Base-by-base conservation (phyloP, 2,797 vertebrate genomes). In the Paratrypauchen microcephalus region DNA sequence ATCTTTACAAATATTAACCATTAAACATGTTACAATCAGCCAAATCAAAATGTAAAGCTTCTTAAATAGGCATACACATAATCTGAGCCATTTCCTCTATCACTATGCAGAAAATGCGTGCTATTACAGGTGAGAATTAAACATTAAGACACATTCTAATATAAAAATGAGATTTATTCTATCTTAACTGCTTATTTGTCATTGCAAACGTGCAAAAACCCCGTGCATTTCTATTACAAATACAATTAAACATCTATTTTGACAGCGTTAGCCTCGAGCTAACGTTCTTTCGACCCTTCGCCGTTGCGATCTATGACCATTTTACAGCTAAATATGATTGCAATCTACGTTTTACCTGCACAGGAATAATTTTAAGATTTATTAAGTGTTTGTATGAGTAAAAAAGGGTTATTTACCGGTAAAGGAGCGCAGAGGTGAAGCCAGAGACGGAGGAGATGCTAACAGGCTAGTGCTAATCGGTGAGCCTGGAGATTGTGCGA, bases 231-330 rank as follows among this genome's bases (percentile, higher is more conserved):
- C 9, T 12, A 45, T 7, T 24, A 13, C 62, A 47, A 28, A 13
- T 3, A 16, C 16, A 41, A 41, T 61, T 8, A 45, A 15, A 23
- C 60, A 23, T 62, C 2, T 62, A 39, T 62, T 64, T 47, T 64
- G 64, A 66, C 64, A 65, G 64, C 64, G 64, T 23, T 55, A 66
- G 64, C 64, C 32, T 50, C 30, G 48, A 66, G 64, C 64, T 66
- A 66, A 66, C 48, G 26, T 47, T 18, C 6, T 18, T 26, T 18
- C 5, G 4, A 47, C 15, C 16, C 23, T 6, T 23, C 47, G 26
- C 4, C 39, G 62, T 2, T 0, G 7, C 19, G 6, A 32, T 15
- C 39, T 66, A 36, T 1, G 47, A 13, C n/a, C 5, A 1, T 54
- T 54, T 54, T 4, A 54, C 15, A 19, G 0, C 9, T 19, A 32